These are phyloP conservation scores for Cliona cf. orientalis DNA, from an alignment of 37 sponge, comb jelly and placozoan genomes.

Conservation along the genomic window DNA sequence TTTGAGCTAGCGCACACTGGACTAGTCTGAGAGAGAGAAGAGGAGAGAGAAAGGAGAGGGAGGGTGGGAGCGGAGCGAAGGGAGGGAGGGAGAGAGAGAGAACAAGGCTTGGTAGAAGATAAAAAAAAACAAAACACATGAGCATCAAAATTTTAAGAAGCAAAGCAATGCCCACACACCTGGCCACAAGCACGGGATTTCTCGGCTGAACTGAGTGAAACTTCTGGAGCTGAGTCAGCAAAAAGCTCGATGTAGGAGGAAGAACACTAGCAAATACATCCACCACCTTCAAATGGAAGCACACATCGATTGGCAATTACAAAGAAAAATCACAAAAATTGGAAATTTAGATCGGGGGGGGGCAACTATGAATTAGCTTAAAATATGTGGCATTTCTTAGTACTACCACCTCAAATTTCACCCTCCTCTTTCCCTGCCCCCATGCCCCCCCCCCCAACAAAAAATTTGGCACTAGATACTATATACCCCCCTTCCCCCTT, in stretches of 20 bases:
- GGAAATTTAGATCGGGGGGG: too few species aligned
- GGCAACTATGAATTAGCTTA: too few species aligned
- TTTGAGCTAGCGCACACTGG: conserved; percentile 29
- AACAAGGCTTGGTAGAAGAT: background rate
- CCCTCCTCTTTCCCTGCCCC: too few species aligned
- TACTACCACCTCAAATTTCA: too few species aligned
- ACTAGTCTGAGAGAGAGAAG: conserved; percentile 1
- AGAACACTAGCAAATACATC: conserved; percentile 6
- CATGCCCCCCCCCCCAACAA: too few species aligned
- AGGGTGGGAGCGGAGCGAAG: background rate
- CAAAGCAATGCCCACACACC: too few species aligned
- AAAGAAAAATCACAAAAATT: background rate
- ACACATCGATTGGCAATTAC: background rate
- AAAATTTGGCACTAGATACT: too few species aligned
- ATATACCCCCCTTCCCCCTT: too few species aligned
- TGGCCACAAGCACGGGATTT: background rate
- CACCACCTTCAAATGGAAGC: conserved; percentile 11
- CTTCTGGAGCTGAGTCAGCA: conserved; percentile 2
- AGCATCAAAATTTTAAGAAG: too few species aligned
- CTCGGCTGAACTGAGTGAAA: conserved; percentile 11
- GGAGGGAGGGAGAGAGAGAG: background rate
- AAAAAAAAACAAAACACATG: too few species aligned
- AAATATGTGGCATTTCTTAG: too few species aligned
- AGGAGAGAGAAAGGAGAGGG: background rate
- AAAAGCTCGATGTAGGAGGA: conserved; percentile 2